Conservation (phyloP, 2,113 vertebrate genomes). For the Lynx canadensis region DNA sequence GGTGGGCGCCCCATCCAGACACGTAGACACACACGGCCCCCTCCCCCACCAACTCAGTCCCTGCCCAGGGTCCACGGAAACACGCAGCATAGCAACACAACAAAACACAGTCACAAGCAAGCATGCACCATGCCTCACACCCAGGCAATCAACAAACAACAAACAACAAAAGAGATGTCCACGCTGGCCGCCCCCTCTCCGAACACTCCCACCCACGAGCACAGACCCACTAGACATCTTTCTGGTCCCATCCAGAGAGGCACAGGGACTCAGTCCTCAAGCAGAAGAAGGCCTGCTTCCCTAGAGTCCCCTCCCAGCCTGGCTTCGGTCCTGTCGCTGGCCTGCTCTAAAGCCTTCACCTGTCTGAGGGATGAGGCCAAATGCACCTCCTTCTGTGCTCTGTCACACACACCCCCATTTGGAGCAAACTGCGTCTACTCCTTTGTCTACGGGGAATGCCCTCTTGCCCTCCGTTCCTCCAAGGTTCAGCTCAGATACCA, state of each 20-base stretch:
- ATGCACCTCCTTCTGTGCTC: accelerated
- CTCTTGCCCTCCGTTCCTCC: not conserved
- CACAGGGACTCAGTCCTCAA: not conserved
- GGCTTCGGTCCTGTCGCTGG: not conserved
- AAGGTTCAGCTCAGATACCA: not conserved
- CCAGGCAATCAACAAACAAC: too few relatives aligned
- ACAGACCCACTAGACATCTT: not conserved
- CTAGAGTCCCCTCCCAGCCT: not conserved
- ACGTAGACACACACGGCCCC: not conserved
- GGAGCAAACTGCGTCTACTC: not conserved
- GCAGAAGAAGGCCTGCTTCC: not conserved
- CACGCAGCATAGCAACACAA: not conserved
- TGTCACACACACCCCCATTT: not conserved
- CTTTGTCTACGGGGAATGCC: not conserved
- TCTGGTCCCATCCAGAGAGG: not conserved
- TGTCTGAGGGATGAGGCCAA: not conserved
- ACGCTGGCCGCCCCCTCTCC: not conserved
- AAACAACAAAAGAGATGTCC: not conserved
- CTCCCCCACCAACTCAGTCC: not conserved
- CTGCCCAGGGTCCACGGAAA: not conserved
- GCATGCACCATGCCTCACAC: not conserved
- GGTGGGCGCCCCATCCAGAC: not conserved
- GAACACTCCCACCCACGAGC: not conserved
- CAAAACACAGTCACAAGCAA: not conserved
- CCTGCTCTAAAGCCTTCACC: not conserved